Conservation (phyloP, 64 coral and sea anemone species). For the Stylophora pistillata region DNA sequence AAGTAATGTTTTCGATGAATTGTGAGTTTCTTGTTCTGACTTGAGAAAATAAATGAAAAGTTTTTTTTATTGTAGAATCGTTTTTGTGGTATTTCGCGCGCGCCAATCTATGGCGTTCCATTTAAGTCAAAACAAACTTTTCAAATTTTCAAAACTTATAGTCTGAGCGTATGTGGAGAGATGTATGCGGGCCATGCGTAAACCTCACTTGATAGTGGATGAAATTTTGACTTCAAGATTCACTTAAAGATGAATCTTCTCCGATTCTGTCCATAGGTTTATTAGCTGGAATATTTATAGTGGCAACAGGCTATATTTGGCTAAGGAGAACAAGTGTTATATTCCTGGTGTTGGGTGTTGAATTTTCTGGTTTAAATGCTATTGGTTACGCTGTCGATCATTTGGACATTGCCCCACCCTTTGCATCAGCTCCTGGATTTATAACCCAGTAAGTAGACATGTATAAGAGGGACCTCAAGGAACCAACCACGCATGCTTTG, state of each 20-base stretch:
- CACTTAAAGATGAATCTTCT: background rate
- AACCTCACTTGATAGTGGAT: background rate
- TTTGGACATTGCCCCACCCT: constrained; percentile 90
- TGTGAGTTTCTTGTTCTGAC: too few relatives aligned
- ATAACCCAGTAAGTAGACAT: constrained; percentile 74
- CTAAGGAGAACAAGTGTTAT: constrained; percentile 75
- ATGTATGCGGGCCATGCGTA: too few relatives aligned
- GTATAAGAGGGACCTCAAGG: too few relatives aligned
- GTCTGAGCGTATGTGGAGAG: too few relatives aligned
- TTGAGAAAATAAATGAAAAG: too few relatives aligned
- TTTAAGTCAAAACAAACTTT: too few relatives aligned
- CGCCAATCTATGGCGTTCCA: too few relatives aligned
- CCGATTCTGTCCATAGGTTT: constrained; percentile 34
- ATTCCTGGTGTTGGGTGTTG: constrained; percentile 95
- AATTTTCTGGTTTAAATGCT: constrained; percentile 96
- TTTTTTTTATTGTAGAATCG: too few relatives aligned
- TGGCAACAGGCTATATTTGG: constrained; percentile 85
- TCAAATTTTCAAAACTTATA: too few relatives aligned
- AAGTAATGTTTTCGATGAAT: too few relatives aligned
- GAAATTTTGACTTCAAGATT: background rate
- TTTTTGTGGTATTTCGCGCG: too few relatives aligned
- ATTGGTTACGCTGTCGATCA: constrained; percentile 98
- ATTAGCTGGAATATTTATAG: constrained; percentile 94
- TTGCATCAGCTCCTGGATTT: constrained; percentile 93
- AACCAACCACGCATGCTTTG: too few relatives aligned